Conservation (phyloP, 2,888 invertebrate genomes). For the Linnaemya vulpina region DNA sequence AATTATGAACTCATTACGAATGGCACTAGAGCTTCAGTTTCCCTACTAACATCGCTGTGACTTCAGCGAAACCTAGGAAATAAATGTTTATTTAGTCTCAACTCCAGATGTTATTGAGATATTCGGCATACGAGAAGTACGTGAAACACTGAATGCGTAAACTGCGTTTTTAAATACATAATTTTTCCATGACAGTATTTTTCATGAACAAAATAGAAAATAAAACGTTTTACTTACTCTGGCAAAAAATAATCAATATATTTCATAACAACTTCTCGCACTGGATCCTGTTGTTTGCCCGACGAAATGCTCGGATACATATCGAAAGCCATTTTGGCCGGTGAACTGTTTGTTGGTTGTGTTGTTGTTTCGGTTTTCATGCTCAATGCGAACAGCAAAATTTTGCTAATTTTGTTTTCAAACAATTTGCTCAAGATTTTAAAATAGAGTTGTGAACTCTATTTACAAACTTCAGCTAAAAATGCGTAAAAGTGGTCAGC, state of each 20-base stretch:
- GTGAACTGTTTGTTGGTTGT: conserved; percentile 83
- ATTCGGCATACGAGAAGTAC: too few relatives aligned
- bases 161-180: too few relatives aligned
- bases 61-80: too few relatives aligned
- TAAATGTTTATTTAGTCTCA: too few relatives aligned
- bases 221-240: conserved; percentile 85
- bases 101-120: too few relatives aligned
- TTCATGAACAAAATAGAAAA: neutral
- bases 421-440: conserved; percentile 35
- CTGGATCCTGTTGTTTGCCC: conserved; percentile 86
- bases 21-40: too few relatives aligned
- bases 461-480: neutral
- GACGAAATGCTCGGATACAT: conserved; percentile 86
- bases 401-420: conserved; percentile 58
- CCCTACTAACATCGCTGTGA: too few relatives aligned
- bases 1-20: too few relatives aligned
- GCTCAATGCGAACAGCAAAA: conserved; percentile 58
- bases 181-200: neutral
- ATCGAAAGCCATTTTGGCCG: conserved; percentile 84
- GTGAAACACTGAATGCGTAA: too few relatives aligned
- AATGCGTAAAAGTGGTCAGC: conserved; percentile 5
- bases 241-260: conserved; percentile 89
- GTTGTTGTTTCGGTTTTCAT: conserved; percentile 80
- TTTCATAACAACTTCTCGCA: conserved; percentile 88
- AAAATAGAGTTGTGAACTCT: conserved; percentile 37